phyloP scores from a whole-genome alignment of 2,797 vertebrate genomes.

The Eremophila alpestris region DNA sequence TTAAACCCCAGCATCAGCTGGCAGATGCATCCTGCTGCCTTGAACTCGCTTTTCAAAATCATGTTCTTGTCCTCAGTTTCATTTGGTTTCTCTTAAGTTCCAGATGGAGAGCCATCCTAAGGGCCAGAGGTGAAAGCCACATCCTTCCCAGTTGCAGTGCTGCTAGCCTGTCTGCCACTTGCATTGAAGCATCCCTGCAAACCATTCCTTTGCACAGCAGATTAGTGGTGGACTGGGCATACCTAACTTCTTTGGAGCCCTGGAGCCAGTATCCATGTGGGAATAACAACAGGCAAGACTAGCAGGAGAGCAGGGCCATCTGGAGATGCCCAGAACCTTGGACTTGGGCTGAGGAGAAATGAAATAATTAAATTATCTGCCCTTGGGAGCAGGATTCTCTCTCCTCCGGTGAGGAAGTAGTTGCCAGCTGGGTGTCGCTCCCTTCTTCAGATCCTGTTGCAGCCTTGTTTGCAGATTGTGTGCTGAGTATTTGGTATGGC shows the following conservation, averaged over 20 bases:
- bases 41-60: background rate
- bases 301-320: background rate
- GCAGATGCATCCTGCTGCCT: background rate
- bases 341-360: background rate
- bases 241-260: background rate
- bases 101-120: background rate
- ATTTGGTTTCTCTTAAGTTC: background rate
- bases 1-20: background rate
- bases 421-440: background rate
- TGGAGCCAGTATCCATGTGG: background rate
- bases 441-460: background rate
- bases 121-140: background rate
- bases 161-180: background rate
- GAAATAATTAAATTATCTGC: background rate
- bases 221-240: background rate
- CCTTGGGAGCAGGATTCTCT: background rate
- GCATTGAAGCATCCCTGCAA: background rate
- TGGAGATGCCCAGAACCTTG: background rate
- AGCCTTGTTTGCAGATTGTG: background rate
- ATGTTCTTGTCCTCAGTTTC: background rate
- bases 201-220: background rate
- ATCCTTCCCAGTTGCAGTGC: background rate
- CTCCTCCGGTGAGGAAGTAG: background rate
- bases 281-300: background rate
- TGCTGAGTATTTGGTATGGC: background rate